These are phyloP conservation scores for Eupithecia tripunctaria DNA, from an alignment of 2,888 invertebrate species.

Conservation along the genomic window DNA sequence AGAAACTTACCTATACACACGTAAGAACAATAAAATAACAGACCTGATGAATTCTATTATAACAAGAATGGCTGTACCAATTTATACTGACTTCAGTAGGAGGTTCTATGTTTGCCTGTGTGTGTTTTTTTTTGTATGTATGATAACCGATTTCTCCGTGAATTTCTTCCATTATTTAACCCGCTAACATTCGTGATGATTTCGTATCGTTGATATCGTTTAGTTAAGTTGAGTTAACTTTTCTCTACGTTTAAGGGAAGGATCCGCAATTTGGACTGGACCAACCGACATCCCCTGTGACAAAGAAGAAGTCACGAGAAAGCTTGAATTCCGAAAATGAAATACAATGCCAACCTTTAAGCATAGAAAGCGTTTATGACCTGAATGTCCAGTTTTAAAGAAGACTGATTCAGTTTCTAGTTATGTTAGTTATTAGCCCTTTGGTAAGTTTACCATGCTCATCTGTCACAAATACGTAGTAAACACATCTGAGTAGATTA, in stretches of 20 bases:
- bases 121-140: too few relatives aligned
- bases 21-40: not conserved
- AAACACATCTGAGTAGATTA: not conserved
- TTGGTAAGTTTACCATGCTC: not conserved
- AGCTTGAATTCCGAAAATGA: not conserved
- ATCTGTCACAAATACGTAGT: not conserved
- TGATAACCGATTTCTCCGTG: too few relatives aligned
- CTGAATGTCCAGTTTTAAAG: not conserved
- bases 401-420: not conserved
- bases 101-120: too few relatives aligned
- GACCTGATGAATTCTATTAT: not conserved
- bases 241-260: constrained; percentile 1
- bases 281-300: not conserved
- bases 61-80: not conserved
- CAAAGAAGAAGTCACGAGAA: not conserved
- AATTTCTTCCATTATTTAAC: too few relatives aligned
- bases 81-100: too few relatives aligned
- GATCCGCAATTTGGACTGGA: not conserved
- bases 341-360: not conserved
- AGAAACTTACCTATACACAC: not conserved
- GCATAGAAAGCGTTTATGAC: not conserved
- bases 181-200: too few relatives aligned
- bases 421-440: not conserved
- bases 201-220: not conserved
- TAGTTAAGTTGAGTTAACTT: not conserved